Percentiles rank a stretch among this genome's conserved stretches.
Evolutionary conservation across 2,888 invertebrate species (phyloP).

Genomic region (Piscicola geometra): DNA sequence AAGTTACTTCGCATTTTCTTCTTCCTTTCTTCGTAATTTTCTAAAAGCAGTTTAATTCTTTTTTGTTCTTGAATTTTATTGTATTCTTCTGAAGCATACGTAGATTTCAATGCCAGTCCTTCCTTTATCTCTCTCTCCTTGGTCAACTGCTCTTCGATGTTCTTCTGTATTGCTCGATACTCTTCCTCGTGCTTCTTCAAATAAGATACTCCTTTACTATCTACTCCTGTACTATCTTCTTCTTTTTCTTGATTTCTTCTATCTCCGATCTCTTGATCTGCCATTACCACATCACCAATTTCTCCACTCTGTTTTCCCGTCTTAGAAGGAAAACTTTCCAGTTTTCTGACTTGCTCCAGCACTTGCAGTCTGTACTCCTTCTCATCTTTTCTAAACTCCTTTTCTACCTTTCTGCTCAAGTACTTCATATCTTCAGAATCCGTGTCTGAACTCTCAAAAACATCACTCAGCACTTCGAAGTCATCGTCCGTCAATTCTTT

Average conservation of each 20-base stretch:
- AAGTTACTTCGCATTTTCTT: background rate
- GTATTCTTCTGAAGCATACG: background rate
- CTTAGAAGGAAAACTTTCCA: background rate
- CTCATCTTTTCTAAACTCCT: too few species aligned
- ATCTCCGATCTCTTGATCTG: too few species aligned
- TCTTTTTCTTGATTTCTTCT: too few species aligned
- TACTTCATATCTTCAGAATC: background rate
- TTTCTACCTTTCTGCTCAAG: too few species aligned
- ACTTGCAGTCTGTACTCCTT: too few species aligned
- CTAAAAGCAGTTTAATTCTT: background rate
- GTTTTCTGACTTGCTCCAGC: constrained; percentile 13
- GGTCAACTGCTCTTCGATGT: background rate
- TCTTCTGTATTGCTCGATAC: background rate
- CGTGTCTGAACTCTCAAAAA: constrained; percentile 3
- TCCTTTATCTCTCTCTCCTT: constrained; percentile 3
- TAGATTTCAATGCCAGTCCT: background rate
- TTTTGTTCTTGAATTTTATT: background rate
- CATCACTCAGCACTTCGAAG: constrained; percentile 1
- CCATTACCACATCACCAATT: too few species aligned
- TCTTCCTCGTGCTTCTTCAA: background rate
- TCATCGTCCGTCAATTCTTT: background rate
- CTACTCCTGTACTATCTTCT: too few species aligned
- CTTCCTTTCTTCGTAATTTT: background rate
- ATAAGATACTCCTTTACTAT: too few species aligned
- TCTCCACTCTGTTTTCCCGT: too few species aligned